These are phyloP conservation scores for Pteromalus puparum DNA, from an alignment of 1,140 invertebrate species.

Conservation along the genomic window DNA sequence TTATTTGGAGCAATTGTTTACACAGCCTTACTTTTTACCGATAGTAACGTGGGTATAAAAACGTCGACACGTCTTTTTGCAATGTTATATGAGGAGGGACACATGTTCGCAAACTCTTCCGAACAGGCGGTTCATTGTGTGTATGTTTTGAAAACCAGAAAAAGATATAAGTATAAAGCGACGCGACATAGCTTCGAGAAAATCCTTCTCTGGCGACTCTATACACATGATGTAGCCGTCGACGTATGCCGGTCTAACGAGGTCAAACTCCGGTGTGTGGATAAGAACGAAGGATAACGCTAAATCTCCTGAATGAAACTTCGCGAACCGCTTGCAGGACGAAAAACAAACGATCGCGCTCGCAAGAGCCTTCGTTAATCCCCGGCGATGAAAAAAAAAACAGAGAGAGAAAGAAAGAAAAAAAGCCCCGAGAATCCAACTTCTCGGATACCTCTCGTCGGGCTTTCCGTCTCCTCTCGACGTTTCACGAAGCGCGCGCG, in stretches of 20 bases:
- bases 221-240: neutral
- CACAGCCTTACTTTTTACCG: conserved; percentile 36
- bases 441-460: neutral
- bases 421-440: neutral
- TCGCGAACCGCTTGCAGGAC: no score
- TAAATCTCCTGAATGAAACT: no score
- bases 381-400: no score
- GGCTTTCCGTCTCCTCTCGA: conserved; percentile 37
- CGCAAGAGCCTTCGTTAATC: neutral
- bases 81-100: no score
- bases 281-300: conserved; percentile 7
- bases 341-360: no score
- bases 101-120: neutral
- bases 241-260: conserved; percentile 1
- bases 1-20: conserved; percentile 47
- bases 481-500: conserved; percentile 25
- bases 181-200: neutral
- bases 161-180: conserved; percentile 11
- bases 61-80: neutral
- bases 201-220: conserved; percentile 7
- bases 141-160: neutral
- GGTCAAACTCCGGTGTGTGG: neutral
- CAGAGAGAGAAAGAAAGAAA: no score
- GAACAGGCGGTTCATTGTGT: neutral
- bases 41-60: neutral